A percentile compares a stretch with the other conserved stretches of the same genome.
Evolutionary conservation across 2,888 invertebrate genomes (phyloP).

Genomic region (Didymodactylos carnosus): DNA sequence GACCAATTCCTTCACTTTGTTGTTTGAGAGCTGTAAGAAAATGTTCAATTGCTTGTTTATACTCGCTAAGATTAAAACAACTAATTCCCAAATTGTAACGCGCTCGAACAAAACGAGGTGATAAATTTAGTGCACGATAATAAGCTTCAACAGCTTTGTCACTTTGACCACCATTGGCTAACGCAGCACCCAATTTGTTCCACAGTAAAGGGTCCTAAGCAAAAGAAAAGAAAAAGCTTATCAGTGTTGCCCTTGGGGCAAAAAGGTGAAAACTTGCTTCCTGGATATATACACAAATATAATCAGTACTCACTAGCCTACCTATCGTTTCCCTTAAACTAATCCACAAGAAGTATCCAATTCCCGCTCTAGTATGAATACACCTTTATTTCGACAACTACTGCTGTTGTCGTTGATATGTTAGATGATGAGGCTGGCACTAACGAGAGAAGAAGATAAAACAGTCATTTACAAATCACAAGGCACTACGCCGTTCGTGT

Average conservation of each 20-base stretch:
- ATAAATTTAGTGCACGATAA: slow-evolving; percentile 63
- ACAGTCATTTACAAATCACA: too few relatives aligned
- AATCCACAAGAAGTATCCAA: background rate
- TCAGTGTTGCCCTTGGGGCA: too few relatives aligned
- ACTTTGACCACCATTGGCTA: slow-evolving; percentile 79
- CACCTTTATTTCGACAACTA: too few relatives aligned
- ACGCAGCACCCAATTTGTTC: slow-evolving; percentile 87
- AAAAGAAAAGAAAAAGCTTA: background rate
- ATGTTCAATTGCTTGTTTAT: slow-evolving; percentile 81
- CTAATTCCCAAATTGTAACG: slow-evolving; percentile 92
- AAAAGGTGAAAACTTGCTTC: too few relatives aligned
- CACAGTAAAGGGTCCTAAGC: slow-evolving; percentile 63
- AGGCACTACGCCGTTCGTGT: too few relatives aligned
- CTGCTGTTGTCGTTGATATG: too few relatives aligned
- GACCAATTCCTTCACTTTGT: slow-evolving; percentile 52
- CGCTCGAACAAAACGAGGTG: slow-evolving; percentile 85
- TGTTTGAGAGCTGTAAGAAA: slow-evolving; percentile 74
- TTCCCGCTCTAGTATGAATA: too few relatives aligned
- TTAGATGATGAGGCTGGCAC: too few relatives aligned
- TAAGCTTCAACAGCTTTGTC: slow-evolving; percentile 93
- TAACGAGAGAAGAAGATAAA: too few relatives aligned
- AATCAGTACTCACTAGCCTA: too few relatives aligned
- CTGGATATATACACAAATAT: too few relatives aligned
- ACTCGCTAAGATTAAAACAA: slow-evolving; percentile 79
- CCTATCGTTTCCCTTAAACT: too few relatives aligned